phyloP scores from a whole-genome alignment of 1,140 invertebrate genomes.

The Muscidifurax raptorellus region DNA sequence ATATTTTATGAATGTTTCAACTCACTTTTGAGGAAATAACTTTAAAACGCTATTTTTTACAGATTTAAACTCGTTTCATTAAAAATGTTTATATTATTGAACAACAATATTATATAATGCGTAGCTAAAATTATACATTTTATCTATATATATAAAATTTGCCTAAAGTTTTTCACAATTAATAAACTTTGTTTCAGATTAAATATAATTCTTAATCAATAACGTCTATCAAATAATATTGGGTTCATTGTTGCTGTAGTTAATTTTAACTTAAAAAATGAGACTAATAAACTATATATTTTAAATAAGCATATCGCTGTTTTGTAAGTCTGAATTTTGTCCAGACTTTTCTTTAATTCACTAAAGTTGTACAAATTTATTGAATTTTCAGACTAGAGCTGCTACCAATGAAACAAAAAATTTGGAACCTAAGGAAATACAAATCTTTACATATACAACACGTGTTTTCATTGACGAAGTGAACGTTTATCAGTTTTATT shows the following conservation, averaged over 20 bases:
- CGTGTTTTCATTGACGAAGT: slow-evolving; percentile 18
- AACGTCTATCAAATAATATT: background rate
- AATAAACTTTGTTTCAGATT: background rate
- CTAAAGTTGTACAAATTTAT: background rate
- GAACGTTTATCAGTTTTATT: slow-evolving; percentile 7
- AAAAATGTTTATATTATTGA: background rate
- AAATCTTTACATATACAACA: background rate
- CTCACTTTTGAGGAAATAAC: background rate
- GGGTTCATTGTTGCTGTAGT: no score
- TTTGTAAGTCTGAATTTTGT: no score
- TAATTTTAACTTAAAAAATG: no score
- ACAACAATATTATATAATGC: background rate
- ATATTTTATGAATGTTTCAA: background rate
- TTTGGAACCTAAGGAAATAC: background rate
- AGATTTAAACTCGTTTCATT: background rate
- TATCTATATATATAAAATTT: background rate
- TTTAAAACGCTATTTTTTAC: background rate
- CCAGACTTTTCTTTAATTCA: background rate
- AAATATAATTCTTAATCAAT: background rate
- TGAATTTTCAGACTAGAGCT: background rate
- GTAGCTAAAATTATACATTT: background rate
- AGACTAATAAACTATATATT: background rate
- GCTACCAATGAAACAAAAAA: no score
- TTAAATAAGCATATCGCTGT: no score
- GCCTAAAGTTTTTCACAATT: background rate